Evolutionary conservation across 1,140 invertebrate species (phyloP).

Genomic region (Colletes latitarsis): DNA sequence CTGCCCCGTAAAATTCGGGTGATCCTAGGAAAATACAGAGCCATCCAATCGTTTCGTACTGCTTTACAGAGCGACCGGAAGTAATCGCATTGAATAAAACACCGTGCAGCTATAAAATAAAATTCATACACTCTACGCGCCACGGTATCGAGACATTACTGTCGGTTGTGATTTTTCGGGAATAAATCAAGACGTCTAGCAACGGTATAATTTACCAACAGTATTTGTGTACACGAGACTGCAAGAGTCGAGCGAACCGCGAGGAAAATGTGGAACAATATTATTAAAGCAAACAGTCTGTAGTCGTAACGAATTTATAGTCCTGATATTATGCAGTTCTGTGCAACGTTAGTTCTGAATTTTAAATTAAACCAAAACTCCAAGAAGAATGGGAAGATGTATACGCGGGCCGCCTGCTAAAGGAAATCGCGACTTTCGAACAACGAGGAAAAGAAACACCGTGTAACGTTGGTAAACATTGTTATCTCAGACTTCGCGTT

Average conservation of each 20-base stretch:
- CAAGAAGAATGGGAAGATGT: no score
- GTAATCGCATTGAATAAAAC: constrained; percentile 44
- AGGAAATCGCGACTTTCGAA: no score
- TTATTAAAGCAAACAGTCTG: constrained; percentile 19
- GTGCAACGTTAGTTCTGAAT: no score
- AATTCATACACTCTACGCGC: not conserved
- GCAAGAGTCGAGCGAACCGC: not conserved
- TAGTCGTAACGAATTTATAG: not conserved
- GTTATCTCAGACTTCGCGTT: no score
- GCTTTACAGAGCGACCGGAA: constrained; percentile 34
- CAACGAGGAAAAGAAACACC: no score
- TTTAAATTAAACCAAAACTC: constrained; percentile 12
- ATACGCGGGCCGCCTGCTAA: no score
- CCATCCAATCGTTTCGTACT: constrained; percentile 47
- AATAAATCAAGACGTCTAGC: not conserved
- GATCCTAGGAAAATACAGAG: constrained; percentile 62
- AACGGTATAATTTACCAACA: no score
- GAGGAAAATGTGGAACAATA: not conserved
- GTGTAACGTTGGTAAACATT: no score
- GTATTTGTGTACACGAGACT: not conserved
- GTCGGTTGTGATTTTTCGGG: not conserved
- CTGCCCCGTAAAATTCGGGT: constrained; percentile 63
- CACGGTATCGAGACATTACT: not conserved
- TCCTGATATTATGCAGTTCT: not conserved
- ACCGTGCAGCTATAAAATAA: not conserved